Evolutionary conservation across 2,113 vertebrate species (phyloP).

Genomic region (Bubalus kerabau): DNA sequence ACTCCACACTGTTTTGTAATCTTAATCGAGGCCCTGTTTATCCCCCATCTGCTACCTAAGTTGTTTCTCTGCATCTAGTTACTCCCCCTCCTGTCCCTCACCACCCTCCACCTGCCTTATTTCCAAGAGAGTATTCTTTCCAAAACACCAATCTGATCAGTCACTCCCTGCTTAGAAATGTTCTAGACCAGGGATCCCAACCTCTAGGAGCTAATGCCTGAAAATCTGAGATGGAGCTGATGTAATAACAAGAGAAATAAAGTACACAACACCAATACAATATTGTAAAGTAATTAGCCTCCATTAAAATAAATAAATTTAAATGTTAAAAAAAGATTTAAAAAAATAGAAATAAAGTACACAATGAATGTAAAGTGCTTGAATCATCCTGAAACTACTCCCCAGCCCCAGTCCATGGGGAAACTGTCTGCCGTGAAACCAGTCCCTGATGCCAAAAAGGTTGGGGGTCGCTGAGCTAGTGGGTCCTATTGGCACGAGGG

Average conservation of each 20-base stretch:
- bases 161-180: background rate
- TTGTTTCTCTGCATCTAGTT: background rate
- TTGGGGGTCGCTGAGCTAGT: background rate
- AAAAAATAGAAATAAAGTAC: background rate
- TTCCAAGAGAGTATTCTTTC: background rate
- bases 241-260: background rate
- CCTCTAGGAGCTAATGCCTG: background rate
- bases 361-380: background rate
- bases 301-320: too few relatives aligned
- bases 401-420: background rate
- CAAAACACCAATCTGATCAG: background rate
- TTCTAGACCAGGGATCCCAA: background rate
- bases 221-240: background rate
- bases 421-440: background rate
- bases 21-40: background rate
- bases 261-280: too few relatives aligned
- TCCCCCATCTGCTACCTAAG: background rate
- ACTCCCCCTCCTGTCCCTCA: background rate
- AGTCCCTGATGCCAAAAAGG: background rate
- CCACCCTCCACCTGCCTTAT: background rate
- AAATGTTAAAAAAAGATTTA: too few relatives aligned
- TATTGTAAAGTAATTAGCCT: too few relatives aligned
- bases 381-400: background rate
- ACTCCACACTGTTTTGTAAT: background rate
- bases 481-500: background rate